Conservation (phyloP, 2,797 vertebrate genomes). For the Anabacerthia variegaticeps region DNA sequence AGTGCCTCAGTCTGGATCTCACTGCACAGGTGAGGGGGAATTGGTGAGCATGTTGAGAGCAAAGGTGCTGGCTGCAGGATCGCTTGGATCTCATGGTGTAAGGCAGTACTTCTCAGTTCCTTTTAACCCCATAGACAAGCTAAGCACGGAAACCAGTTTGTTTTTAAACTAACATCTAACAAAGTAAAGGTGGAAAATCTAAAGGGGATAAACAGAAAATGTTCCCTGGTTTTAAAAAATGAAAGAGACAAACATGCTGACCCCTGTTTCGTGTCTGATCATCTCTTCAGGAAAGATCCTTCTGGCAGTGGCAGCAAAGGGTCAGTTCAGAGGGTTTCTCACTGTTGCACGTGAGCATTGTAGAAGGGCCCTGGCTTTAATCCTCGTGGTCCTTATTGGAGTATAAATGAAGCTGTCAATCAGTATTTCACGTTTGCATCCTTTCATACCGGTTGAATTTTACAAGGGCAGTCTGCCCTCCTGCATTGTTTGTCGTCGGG, state of each 20-base stretch:
- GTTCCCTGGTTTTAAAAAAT: background rate
- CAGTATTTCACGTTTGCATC: background rate
- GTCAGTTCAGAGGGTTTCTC: background rate
- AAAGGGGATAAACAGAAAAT: background rate
- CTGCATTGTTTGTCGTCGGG: background rate
- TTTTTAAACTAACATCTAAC: background rate
- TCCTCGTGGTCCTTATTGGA: background rate
- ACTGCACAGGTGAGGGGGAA: accelerated
- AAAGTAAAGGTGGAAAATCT: background rate
- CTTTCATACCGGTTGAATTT: background rate
- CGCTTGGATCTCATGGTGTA: background rate
- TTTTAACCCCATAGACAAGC: background rate
- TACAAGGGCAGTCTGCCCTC: background rate
- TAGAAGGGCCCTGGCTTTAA: background rate
- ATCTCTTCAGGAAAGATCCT: background rate
- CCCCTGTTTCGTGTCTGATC: background rate
- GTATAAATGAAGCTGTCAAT: background rate
- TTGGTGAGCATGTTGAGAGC: background rate
- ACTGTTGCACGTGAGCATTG: accelerated
- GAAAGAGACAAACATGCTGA: background rate
- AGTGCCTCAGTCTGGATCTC: background rate
- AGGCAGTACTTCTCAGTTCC: background rate
- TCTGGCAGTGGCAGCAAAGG: background rate
- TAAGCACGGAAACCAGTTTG: background rate
- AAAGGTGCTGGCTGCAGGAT: background rate